Conservation (phyloP, 92 coral and sea anemone species). For the Parazoanthus atlanticus region DNA sequence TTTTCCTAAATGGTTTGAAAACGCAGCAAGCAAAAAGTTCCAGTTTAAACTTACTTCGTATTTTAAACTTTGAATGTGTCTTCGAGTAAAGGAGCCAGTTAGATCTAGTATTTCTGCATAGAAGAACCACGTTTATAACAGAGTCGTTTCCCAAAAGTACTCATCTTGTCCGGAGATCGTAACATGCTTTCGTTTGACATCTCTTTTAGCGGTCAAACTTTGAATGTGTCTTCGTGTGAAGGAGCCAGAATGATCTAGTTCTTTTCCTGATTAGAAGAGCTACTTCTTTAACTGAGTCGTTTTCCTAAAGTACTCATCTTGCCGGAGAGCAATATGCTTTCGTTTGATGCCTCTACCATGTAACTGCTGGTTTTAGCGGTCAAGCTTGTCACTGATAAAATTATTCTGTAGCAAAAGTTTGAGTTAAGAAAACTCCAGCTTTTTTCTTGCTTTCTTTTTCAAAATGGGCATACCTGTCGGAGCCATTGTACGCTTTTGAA, state of each 20-base stretch:
- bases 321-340: background rate
- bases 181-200: background rate
- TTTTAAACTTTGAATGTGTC: background rate
- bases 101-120: too few species aligned
- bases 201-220: background rate
- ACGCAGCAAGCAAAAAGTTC: background rate
- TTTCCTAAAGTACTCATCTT: background rate
- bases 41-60: background rate
- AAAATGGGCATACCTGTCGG: too few species aligned
- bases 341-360: background rate
- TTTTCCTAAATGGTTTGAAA: background rate
- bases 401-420: too few species aligned
- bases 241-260: too few species aligned
- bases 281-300: too few species aligned
- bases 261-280: too few species aligned
- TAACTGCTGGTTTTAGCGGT: background rate
- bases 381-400: background rate
- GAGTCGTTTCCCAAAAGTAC: background rate
- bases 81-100: too few species aligned
- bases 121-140: background rate
- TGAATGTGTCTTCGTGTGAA: background rate
- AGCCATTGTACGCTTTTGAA: too few species aligned
- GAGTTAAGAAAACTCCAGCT: too few species aligned
- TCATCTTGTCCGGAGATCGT: background rate
- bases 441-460: too few species aligned